Base-by-base conservation (phyloP, 1,140 invertebrate species). In the Copidosoma floridanum region DNA sequence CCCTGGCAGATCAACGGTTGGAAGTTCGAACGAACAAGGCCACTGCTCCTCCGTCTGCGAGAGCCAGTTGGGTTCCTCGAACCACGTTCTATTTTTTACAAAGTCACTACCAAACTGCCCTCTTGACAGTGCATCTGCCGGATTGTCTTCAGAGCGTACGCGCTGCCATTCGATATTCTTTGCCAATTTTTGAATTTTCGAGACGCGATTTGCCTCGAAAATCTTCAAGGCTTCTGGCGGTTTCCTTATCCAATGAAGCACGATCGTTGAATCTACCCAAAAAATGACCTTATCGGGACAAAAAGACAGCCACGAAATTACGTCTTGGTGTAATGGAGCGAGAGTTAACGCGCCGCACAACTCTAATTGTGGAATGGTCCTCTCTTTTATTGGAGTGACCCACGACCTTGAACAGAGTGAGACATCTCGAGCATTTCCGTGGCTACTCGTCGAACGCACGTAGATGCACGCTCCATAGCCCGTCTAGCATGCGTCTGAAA, bases 291-390 rank as follows among this genome's bases (percentile, higher is more conserved):
- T 2, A 11, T 47, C 14, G 21, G 27, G 12, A 2, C 2, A 5
- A 23, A 47, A 47, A 47, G 12, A 6, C 2, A 24, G 16, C 7
- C 14, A 5, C 12, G 12, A 7, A 2, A n/a, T 2, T 3, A 2
- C 3, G 3, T 47, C 24, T 26, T 12, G 11, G 14, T 7, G 27
- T 14, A 27, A 14, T 26, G 11, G 11, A 72, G 64, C 5, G n/a
- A 80, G 55, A n/a, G 81, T 47, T 2, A 72, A 27, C 5, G 81
- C 80, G 7, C 71, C 81, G 55, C 67, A 71, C 20, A 84, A 63
- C 68, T 84, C 82, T 16, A 83, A 63, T 58, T 77, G 44, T 5
- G 83, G 82, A 35, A 84, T 68, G 12, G 78, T 74, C 5, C 68
- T 41, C 23, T 56, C 57, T 68, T 81, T 80, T 3, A 81, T 38